Evolutionary conservation across 2,888 invertebrate species (phyloP).

Genomic region (Spilarctia lutea): DNA sequence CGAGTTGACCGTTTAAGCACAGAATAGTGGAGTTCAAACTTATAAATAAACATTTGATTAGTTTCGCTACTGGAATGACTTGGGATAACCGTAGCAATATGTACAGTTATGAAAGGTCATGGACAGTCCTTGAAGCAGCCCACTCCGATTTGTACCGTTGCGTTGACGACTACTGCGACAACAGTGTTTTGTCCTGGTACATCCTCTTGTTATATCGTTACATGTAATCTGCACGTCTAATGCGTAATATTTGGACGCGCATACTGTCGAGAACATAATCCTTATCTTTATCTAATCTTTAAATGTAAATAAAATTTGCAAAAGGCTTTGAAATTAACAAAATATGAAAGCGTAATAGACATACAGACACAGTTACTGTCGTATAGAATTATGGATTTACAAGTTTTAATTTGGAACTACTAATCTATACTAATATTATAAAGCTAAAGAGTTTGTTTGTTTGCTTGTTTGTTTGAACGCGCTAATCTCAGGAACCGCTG

Average conservation of each 20-base stretch:
- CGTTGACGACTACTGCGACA: slow-evolving; percentile 5
- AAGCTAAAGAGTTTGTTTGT: too few species aligned
- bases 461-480: too few species aligned
- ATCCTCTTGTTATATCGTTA: background rate
- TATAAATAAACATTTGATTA: background rate
- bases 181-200: background rate
- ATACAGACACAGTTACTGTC: too few species aligned
- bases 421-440: too few species aligned
- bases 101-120: slow-evolving; percentile 25
- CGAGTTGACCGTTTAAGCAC: too few species aligned
- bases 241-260: background rate
- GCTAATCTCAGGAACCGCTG: too few species aligned
- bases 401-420: too few species aligned
- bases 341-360: too few species aligned
- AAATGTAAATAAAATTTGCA: too few species aligned
- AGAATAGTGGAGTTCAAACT: background rate
- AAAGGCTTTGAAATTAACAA: background rate
- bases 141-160: slow-evolving; percentile 35
- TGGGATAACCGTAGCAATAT: background rate
- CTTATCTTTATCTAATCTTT: background rate
- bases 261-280: background rate
- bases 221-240: slow-evolving; percentile 1
- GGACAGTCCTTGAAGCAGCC: slow-evolving; percentile 32
- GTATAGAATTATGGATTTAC: too few species aligned
- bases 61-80: background rate